Percentiles rank a stretch among this genome's conserved stretches.
phyloP scores from a whole-genome alignment of 2,797 vertebrate genomes.

The Spinibarbus caldwelli region DNA sequence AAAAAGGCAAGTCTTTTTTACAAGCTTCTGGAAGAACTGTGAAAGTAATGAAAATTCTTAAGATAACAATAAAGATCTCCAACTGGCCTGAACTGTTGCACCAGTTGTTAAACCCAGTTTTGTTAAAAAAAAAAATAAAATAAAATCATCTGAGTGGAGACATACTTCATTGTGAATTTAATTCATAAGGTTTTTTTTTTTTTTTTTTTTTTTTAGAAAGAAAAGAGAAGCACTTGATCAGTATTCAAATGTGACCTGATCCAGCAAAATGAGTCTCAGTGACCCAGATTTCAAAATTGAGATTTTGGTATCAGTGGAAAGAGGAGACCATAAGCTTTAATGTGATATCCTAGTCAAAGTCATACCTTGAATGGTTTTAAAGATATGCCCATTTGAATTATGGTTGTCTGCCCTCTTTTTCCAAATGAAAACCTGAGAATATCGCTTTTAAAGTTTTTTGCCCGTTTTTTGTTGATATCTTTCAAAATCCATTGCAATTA shows the following conservation, averaged over 20 bases:
- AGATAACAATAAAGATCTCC: conserved; percentile 30
- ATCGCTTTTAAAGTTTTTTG: too few relatives aligned
- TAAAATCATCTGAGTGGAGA: neutral
- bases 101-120: conserved; percentile 6
- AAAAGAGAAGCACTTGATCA: conserved; percentile 1
- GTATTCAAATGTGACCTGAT: conserved; percentile 17
- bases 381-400: too few relatives aligned
- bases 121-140: neutral
- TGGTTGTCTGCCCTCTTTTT: too few relatives aligned
- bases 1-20: conserved; percentile 37
- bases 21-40: conserved; percentile 10
- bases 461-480: too few relatives aligned
- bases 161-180: conserved; percentile 8
- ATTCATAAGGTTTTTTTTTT: neutral
- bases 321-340: too few relatives aligned
- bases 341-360: too few relatives aligned
- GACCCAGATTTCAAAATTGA: too few relatives aligned
- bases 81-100: conserved; percentile 30
- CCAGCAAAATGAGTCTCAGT: too few relatives aligned
- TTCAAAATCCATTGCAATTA: too few relatives aligned
- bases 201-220: neutral
- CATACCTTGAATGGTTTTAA: too few relatives aligned
- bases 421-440: too few relatives aligned
- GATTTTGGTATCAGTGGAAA: too few relatives aligned
- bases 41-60: conserved; percentile 41